Evolutionary conservation across 2,113 vertebrate genomes (phyloP), one percentile per base, ranked within the genome.

Genomic region (Coturnix japonica): DNA sequence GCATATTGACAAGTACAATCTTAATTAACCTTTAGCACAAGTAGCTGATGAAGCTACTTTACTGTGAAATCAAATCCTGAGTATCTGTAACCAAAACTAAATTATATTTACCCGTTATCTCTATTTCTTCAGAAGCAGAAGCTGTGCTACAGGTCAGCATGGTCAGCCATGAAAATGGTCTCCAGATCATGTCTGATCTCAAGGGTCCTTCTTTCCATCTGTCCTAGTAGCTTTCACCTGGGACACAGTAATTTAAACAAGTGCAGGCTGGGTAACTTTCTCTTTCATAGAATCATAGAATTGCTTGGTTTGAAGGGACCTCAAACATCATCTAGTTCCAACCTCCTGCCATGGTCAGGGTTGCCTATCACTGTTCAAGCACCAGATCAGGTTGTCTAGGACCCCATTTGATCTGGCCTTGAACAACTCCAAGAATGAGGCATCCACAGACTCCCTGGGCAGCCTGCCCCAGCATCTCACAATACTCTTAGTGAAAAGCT

Each of bases 1-100:
- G 18, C 74, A 47, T 91, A 90, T 85, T 90, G 85, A 87, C 25
- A 73, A 95, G 79, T 82, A 35, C 2, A 59, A 51, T 89, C 54
- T 91, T 85, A 92, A 92, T 93, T 91, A 95, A 92, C 87, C 91
- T 95, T 94, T 67, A 87, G 46, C 37, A 75, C 37, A 77, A 66
- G 53, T 13, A 87, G 64, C 43, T 90, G 87, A 94, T 82, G 85
- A 89, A 93, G 35, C 13, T 90, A 26, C 25, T 75, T 92, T 87
- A 37, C 65, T 1, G 1, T 85, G 64, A 93, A 93, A 93, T 90
- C 41, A 91, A 59, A 87, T 82, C 60, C 41, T 46, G 63, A 89
- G 19, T 59, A 51, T 59, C 64, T 83, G 1, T 65, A 94, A 63
- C 60, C 11, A 15, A 94, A 91, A 81, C 7, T 65, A 81, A 89